Conservation (phyloP, 2,797 vertebrate species). For the Xenentodon cancila region DNA sequence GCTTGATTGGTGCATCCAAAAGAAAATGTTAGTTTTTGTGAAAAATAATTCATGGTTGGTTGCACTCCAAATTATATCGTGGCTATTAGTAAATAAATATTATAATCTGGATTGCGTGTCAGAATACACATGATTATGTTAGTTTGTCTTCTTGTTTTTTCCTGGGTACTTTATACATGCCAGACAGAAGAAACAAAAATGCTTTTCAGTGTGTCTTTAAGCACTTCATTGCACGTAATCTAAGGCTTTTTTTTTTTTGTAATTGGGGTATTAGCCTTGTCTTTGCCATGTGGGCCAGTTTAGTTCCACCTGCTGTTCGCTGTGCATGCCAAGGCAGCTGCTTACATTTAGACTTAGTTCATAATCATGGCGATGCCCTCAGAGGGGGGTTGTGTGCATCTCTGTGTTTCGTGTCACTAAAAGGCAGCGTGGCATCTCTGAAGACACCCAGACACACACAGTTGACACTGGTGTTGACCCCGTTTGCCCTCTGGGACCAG, state of each 20-base stretch:
- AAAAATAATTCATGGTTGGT: slow-evolving; percentile 12
- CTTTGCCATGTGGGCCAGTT: slow-evolving; percentile 33
- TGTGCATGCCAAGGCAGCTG: too few species aligned
- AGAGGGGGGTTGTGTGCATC: slow-evolving; percentile 1
- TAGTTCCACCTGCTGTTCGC: slow-evolving; percentile 25
- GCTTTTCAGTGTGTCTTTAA: slow-evolving; percentile 56
- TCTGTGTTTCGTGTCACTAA: slow-evolving; percentile 31
- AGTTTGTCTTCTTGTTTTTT: not conserved
- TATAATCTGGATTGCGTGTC: slow-evolving; percentile 11
- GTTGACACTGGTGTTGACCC: slow-evolving; percentile 75
- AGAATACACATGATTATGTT: not conserved
- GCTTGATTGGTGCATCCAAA: slow-evolving; percentile 20
- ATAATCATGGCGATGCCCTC: not conserved
- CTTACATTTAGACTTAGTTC: not conserved
- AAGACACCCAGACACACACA: slow-evolving; percentile 71
- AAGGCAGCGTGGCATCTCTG: slow-evolving; percentile 51
- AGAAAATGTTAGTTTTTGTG: not conserved
- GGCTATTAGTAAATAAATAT: not conserved
- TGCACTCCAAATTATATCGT: slow-evolving; percentile 13
- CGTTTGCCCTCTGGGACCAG: slow-evolving; percentile 70
- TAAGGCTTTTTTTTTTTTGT: slow-evolving; percentile 50
- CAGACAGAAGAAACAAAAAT: slow-evolving; percentile 5
- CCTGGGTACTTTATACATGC: too few species aligned
- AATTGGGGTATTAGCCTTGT: slow-evolving; percentile 56
- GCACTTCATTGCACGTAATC: slow-evolving; percentile 61